Percentiles rank a stretch among this genome's conserved stretches.
These are phyloP conservation scores for Caenorhabditis brenneri DNA, from an alignment of 1,140 invertebrate genomes.

Conservation along the genomic window DNA sequence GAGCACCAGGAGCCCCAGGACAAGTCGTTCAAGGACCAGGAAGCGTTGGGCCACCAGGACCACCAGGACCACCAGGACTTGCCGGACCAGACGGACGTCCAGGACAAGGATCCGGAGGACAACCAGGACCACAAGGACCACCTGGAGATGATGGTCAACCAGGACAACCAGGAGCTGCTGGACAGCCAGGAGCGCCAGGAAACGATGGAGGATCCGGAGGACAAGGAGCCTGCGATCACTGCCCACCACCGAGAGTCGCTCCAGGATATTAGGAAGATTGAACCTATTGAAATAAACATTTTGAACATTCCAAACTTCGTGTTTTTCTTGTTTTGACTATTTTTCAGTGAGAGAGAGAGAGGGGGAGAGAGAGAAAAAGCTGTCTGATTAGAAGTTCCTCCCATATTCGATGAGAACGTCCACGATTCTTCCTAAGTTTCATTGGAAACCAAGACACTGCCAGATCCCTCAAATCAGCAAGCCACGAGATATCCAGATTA, in stretches of 20 bases:
- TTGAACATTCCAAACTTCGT: too few relatives aligned
- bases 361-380: too few relatives aligned
- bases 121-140: slow-evolving; percentile 10
- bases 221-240: slow-evolving; percentile 49
- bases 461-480: too few relatives aligned
- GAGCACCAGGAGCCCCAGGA: slow-evolving; percentile 27
- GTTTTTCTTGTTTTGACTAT: too few relatives aligned
- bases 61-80: background rate
- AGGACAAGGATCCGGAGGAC: background rate
- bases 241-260: slow-evolving; percentile 53
- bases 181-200: background rate
- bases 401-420: too few relatives aligned
- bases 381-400: too few relatives aligned
- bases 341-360: too few relatives aligned
- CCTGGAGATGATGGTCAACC: slow-evolving; percentile 16
- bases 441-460: too few relatives aligned
- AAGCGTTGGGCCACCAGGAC: slow-evolving; percentile 13
- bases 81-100: background rate
- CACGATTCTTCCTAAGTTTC: too few relatives aligned
- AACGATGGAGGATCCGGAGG: background rate
- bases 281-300: too few relatives aligned
- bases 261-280: slow-evolving; percentile 58
- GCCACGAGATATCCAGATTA: too few relatives aligned
- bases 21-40: background rate
- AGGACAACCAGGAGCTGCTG: slow-evolving; percentile 1